Evolutionary conservation across 2,797 vertebrate genomes (phyloP), one percentile per base, ranked within the genome.

Genomic region (Perdix hodgsoniae): DNA sequence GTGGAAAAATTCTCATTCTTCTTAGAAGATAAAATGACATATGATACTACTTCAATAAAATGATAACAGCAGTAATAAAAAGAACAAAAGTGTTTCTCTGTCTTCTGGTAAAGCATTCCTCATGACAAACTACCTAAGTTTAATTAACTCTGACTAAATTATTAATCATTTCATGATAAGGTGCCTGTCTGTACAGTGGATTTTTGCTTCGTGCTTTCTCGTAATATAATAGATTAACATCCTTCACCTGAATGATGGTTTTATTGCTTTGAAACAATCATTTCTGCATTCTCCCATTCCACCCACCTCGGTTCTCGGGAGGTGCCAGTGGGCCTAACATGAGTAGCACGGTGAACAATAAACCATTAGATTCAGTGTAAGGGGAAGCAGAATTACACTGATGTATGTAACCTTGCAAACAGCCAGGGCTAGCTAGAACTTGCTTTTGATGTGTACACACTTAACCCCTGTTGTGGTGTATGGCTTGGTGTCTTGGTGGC

Each of bases 111-210:
- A 91, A 50, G 9, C 50, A 87, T 40, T 22, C 27, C 72, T 76
- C 37, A 37, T 65, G 50, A 85, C 37, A 81, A 83, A 17, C 4
- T 33, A 27, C 35, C 8, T 18, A 67, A 40, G 6, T 61, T 87
- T 80, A 77, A 80, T 78, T 63, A 88, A 75, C 72, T 92, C 31
- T 72, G 44, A 65, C 26, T 88, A 73, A 85, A 80, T 88, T 83
- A 71, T 76, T 83, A 86, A 90, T 79, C 1, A 45, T 52, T 92
- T 89, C 8, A 74, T 77, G 85, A 87, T 60, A 81, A 86, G 40
- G 1, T 71, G 5, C 63, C 65, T 91, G 42, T 59, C 7, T n/a
- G 11, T 63, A 40, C 8, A 57, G 19, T 74, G 10, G 23, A n/a
- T 83, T 87, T 70, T 13, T 84, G 42, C 47, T 79, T 76, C 85